phyloP scores from a whole-genome alignment of 2,888 invertebrate species.

The Lomographa bimaculata region DNA sequence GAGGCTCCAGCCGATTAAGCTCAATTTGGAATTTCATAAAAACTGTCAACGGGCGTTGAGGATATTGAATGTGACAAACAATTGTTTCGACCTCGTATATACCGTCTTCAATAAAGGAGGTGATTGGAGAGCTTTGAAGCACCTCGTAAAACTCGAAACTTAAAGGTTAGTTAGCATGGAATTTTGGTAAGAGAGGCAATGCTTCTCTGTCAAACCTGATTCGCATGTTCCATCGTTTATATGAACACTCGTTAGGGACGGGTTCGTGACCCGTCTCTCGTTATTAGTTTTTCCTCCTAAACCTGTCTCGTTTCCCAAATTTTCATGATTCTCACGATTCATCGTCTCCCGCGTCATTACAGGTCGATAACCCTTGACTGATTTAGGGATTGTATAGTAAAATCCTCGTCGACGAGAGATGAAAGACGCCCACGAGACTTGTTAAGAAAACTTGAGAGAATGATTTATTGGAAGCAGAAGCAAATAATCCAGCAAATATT shows the following conservation, averaged over 20 bases:
- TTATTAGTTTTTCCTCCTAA: slow-evolving; percentile 28
- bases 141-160: background rate
- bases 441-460: slow-evolving; percentile 10
- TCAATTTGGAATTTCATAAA: slow-evolving; percentile 40
- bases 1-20: slow-evolving; percentile 31
- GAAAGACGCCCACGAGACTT: slow-evolving; percentile 25
- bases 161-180: too few relatives aligned
- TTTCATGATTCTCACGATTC: slow-evolving; percentile 8
- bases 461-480: slow-evolving; percentile 17
- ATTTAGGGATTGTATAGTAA: slow-evolving; percentile 19
- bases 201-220: slow-evolving; percentile 5
- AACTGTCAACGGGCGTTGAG: slow-evolving; percentile 25
- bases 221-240: background rate
- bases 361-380: slow-evolving; percentile 16
- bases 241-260: slow-evolving; percentile 10
- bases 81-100: slow-evolving; percentile 8
- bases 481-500: slow-evolving; percentile 20
- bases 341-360: slow-evolving; percentile 6
- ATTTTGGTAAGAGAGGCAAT: too few relatives aligned
- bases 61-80: slow-evolving; percentile 15
- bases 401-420: slow-evolving; percentile 8
- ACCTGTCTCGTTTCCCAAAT: slow-evolving; percentile 28
- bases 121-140: slow-evolving; percentile 5
- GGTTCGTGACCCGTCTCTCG: slow-evolving; percentile 34
- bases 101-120: slow-evolving; percentile 6